Conservation (phyloP, 2,888 invertebrate species). For the Sinohyriopsis cumingii region DNA sequence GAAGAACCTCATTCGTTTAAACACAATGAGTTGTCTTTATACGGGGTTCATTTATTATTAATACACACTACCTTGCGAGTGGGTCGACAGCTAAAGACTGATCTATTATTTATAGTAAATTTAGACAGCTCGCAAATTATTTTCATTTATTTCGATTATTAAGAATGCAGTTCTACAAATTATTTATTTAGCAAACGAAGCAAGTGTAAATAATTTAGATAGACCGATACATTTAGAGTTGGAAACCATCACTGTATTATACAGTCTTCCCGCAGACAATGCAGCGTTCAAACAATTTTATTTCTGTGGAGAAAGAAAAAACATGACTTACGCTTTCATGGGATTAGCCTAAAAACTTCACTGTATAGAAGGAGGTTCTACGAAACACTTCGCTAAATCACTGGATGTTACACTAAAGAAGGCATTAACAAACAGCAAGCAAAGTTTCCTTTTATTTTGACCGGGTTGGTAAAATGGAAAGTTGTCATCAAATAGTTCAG, state of each 20-base stretch:
- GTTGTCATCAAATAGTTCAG: conserved; percentile 10
- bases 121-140: conserved; percentile 42
- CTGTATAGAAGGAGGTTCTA: too few relatives aligned
- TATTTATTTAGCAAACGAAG: conserved; percentile 42
- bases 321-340: neutral
- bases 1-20: too few relatives aligned
- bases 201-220: conserved; percentile 12
- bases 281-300: too few relatives aligned
- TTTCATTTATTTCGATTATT: conserved; percentile 42
- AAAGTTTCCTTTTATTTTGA: neutral
- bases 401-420: too few relatives aligned
- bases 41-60: conserved; percentile 36
- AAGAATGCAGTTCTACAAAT: conserved; percentile 42
- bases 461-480: neutral
- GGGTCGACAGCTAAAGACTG: conserved; percentile 23
- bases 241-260: neutral
- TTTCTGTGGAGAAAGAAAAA: too few relatives aligned
- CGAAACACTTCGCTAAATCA: too few relatives aligned
- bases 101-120: conserved; percentile 42
- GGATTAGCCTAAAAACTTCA: neutral
- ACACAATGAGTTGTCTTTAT: conserved; percentile 18
- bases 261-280: too few relatives aligned
- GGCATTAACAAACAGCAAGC: too few relatives aligned
- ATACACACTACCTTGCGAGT: conserved; percentile 25
- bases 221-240: too few relatives aligned